Base-by-base conservation (phyloP, 2,888 invertebrate species). In the Lycocerus yunnanus region DNA sequence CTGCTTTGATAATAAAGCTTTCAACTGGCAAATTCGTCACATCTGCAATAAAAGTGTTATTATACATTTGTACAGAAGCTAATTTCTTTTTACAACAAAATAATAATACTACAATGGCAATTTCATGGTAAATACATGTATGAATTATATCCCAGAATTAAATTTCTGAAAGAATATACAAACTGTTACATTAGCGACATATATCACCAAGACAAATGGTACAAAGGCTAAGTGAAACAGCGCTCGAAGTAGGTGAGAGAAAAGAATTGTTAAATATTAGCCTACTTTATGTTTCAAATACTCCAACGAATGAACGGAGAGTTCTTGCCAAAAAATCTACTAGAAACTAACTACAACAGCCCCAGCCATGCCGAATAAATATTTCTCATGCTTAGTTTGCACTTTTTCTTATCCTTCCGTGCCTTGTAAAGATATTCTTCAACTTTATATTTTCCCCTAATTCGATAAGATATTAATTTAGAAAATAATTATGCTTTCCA, bases 1-100 rank as follows among this genome's bases (percentile, higher is more conserved):
- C 92, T 63, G 92, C 92, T 83, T 91, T 90, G 71, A 91, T 89
- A 79, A 90, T 87, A 79, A 91, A 88, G 79, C 89, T 90, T 81
- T 91, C 89, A 79, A 90, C 88, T 80, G 89, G 88, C 77, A 90
- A 87, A 82, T 89, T 89, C 81, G 90, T 88, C 79, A 90, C 88
- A 87, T 92, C 92, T 92, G 90, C 73, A 89, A 89, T 79, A 82
- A 69, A 77, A 43, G n/a, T 43, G n/a, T 43, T 43, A 43, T 43
- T 43, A 43, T 8, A 43, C 43, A n/a, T 43, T n/a, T 43, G 43
- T n/a, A 43, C n/a, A 43, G 3, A 43, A 43, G 43, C n/a, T 43
- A 43, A 43, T 43, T 43, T 43, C 43, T 43, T 43, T 27, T 43
- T 43, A 6, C 43, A n/a, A 43, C 43, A 43, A 43, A 43, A 43